Conservation (phyloP, 2,888 invertebrate genomes). For the Troides aeacus region DNA sequence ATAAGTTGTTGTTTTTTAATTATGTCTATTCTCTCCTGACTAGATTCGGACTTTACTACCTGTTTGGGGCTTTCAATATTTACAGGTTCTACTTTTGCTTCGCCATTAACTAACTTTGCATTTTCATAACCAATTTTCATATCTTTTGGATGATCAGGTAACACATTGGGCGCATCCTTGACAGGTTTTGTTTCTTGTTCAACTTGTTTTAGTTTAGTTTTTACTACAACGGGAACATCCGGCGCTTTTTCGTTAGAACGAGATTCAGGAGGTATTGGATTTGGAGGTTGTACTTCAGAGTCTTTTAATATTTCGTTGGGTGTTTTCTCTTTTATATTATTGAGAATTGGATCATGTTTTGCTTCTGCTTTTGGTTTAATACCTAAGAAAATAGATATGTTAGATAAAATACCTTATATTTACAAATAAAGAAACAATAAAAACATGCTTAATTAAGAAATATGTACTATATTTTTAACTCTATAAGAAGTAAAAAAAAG, state of each 20-base stretch:
- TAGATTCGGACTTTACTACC: conserved; percentile 37
- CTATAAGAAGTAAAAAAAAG: no score
- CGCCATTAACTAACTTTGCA: conserved; percentile 46
- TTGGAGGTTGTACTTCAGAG: conserved; percentile 71
- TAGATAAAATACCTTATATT: not conserved
- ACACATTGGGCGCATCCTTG: conserved; percentile 40
- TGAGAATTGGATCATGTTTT: conserved; percentile 37
- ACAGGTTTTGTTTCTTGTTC: conserved; percentile 46
- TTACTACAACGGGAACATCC: conserved; percentile 38
- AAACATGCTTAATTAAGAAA: no score
- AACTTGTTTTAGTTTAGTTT: conserved; percentile 58
- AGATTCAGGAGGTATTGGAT: conserved; percentile 70
- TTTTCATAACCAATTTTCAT: conserved; percentile 51
- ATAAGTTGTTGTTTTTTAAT: conserved; percentile 76
- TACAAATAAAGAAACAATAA: not conserved
- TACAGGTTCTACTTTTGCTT: conserved; percentile 36
- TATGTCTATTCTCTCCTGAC: conserved; percentile 53
- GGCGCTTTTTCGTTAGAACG: conserved; percentile 68
- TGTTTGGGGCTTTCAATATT: conserved; percentile 41
- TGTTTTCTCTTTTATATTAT: conserved; percentile 37
- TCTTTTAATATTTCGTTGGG: conserved; percentile 52
- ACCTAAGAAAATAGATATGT: conserved; percentile 40
- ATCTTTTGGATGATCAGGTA: conserved; percentile 63
- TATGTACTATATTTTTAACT: no score
- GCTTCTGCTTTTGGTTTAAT: conserved; percentile 43